These are phyloP conservation scores for Mythimna loreyi DNA, from an alignment of 2,888 invertebrate genomes.

Conservation along the genomic window DNA sequence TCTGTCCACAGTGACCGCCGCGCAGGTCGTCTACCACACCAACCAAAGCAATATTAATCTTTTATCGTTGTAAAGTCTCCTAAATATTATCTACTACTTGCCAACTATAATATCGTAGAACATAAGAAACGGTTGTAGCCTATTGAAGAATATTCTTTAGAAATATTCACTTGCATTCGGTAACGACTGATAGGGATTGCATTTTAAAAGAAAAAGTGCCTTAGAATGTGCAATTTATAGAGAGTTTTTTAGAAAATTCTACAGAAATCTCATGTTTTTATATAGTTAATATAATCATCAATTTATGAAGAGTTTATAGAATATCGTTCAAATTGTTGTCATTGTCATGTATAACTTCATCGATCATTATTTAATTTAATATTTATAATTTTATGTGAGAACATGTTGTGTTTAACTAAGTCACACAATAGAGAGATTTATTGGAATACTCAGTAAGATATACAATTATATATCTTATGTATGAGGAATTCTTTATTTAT, in stretches of 20 bases:
- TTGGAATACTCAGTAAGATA: conserved; percentile 63
- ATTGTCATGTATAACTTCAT: conserved; percentile 47
- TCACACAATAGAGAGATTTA: conserved; percentile 52
- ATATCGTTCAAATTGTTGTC: conserved; percentile 46
- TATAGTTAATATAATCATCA: conserved; percentile 47
- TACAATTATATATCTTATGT: conserved; percentile 61
- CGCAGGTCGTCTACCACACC: conserved; percentile 63
- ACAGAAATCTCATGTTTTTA: conserved; percentile 42
- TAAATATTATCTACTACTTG: conserved; percentile 62
- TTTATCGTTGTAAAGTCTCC: conserved; percentile 74
- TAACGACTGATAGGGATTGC: conserved; percentile 62
- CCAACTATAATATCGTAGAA: conserved; percentile 64
- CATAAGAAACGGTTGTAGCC: conserved; percentile 63
- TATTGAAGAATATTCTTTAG: conserved; percentile 42
- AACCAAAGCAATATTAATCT: conserved; percentile 81
- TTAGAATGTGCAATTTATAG: conserved; percentile 61
- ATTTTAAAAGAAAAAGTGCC: conserved; percentile 68
- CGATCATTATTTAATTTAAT: conserved; percentile 56
- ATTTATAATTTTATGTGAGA: conserved; percentile 50
- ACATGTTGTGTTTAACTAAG: conserved; percentile 46
- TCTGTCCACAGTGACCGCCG: conserved; percentile 78
- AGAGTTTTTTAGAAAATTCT: conserved; percentile 40
- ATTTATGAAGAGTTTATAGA: conserved; percentile 44
- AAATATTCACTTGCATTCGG: conserved; percentile 52
- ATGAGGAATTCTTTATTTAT: conserved; percentile 60